Conservation (phyloP, 2,797 vertebrate genomes). For the Syngnathus acus region DNA sequence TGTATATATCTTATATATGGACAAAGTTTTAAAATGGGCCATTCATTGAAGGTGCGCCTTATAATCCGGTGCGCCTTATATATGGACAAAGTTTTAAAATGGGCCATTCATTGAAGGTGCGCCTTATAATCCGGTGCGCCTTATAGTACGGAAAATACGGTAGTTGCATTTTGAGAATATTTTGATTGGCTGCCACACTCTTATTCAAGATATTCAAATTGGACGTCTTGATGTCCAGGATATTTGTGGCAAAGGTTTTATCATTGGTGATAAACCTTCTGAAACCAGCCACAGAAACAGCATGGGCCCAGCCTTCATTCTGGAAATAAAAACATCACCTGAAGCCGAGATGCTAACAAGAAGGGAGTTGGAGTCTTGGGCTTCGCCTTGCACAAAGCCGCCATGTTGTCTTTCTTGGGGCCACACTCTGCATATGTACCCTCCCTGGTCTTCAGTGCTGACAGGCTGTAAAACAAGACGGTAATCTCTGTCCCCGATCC, state of each 20-base stretch:
- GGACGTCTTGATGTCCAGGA: too few species aligned
- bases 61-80: too few species aligned
- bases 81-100: too few species aligned
- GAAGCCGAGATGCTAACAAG: constrained; percentile 44
- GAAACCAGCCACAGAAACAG: background rate
- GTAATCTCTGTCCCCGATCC: constrained; percentile 57
- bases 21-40: too few species aligned
- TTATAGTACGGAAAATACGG: too few species aligned
- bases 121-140: too few species aligned
- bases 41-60: too few species aligned
- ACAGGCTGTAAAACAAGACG: constrained; percentile 61
- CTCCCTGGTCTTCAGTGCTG: constrained; percentile 66
- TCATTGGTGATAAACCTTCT: background rate
- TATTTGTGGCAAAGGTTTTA: background rate
- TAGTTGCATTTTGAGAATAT: too few species aligned
- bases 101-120: too few species aligned
- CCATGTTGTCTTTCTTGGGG: constrained; percentile 50
- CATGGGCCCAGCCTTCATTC: too few species aligned
- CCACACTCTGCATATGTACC: constrained; percentile 68
- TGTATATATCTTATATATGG: too few species aligned
- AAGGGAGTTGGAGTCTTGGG: constrained; percentile 44
- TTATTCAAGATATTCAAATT: background rate
- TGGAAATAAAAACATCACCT: constrained; percentile 44
- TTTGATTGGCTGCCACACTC: too few species aligned
- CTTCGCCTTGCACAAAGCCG: constrained; percentile 40